Percentiles rank a stretch among this genome's conserved stretches.
Conservation (phyloP, 2,888 invertebrate species). For the Halocaridina rubra region DNA sequence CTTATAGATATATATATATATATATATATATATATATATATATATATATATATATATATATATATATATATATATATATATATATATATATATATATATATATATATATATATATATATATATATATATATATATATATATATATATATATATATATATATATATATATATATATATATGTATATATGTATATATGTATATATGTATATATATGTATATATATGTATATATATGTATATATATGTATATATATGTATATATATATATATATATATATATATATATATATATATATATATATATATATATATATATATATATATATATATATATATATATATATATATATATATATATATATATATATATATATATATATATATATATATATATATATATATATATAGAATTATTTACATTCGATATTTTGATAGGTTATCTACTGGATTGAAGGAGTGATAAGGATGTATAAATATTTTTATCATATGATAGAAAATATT, state of each 20-base stretch:
- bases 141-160: background rate
- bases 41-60: background rate
- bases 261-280: conserved; percentile 31
- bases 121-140: background rate
- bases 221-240: conserved; percentile 15
- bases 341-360: background rate
- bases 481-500: too few species aligned
- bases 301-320: background rate
- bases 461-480: too few species aligned
- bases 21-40: background rate
- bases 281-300: background rate
- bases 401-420: too few species aligned
- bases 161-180: background rate
- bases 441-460: too few species aligned
- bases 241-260: conserved; percentile 23
- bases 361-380: too few species aligned
- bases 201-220: too few species aligned
- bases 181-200: background rate
- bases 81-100: background rate
- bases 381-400: too few species aligned
- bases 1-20: background rate
- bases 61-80: background rate
- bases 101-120: background rate
- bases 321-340: background rate
- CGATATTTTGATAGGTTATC: too few species aligned